These are phyloP conservation scores for Meganola albula DNA, from an alignment of 2,888 invertebrate genomes.

Conservation along the genomic window DNA sequence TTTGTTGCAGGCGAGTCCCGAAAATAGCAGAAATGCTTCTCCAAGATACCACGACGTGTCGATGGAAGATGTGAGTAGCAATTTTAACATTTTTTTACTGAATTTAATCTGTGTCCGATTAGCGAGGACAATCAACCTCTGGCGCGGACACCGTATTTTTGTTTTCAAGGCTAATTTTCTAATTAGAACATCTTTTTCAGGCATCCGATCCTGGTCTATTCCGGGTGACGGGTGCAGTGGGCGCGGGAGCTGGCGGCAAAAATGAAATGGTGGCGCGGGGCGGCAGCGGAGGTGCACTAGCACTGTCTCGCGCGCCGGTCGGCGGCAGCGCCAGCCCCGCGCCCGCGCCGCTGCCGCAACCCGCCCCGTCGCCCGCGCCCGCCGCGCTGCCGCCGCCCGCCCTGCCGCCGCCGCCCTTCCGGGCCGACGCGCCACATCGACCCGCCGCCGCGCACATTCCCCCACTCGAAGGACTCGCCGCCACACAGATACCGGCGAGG, in stretches of 20 bases:
- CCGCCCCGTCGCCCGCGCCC: constrained; percentile 84
- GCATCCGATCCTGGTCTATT: constrained; percentile 68
- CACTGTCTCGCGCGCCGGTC: constrained; percentile 78
- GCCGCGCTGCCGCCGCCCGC: constrained; percentile 82
- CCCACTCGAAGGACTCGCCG: constrained; percentile 63
- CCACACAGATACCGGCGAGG: constrained; percentile 64
- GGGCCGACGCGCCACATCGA: constrained; percentile 67
- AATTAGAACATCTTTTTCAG: constrained; percentile 50
- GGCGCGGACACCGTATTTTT: too few relatives aligned
- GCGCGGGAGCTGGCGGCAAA: constrained; percentile 81
- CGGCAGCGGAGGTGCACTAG: constrained; percentile 80
- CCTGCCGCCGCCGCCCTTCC: constrained; percentile 80
- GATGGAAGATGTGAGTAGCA: constrained; percentile 69
- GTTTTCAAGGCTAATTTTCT: too few relatives aligned
- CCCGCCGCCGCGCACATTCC: constrained; percentile 65
- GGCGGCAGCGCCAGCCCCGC: constrained; percentile 80
- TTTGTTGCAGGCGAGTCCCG: constrained; percentile 71
- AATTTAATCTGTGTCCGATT: too few relatives aligned
- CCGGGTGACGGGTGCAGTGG: constrained; percentile 73
- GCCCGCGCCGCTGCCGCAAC: constrained; percentile 82
- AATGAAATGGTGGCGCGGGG: constrained; percentile 79
- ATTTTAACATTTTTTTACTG: too few relatives aligned
- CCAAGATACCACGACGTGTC: constrained; percentile 70
- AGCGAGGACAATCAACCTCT: too few relatives aligned
- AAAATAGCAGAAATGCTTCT: constrained; percentile 72